phyloP scores from a whole-genome alignment of 2,797 vertebrate species.

The Telmatherina bonti region DNA sequence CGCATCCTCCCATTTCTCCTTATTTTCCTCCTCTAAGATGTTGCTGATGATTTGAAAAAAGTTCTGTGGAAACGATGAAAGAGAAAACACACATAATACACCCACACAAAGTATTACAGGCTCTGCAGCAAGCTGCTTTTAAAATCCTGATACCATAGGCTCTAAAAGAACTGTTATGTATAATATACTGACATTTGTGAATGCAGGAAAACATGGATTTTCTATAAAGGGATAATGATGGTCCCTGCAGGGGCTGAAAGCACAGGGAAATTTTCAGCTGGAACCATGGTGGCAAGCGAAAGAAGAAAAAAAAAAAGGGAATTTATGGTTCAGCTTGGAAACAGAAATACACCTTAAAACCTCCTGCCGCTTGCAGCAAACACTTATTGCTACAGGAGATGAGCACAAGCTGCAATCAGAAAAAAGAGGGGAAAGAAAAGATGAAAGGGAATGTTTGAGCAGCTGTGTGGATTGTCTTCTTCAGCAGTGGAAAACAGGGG shows the following conservation, averaged over 20 bases:
- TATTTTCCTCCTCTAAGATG: slow-evolving; percentile 98
- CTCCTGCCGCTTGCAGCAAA: slow-evolving; percentile 63
- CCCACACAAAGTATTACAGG: slow-evolving; percentile 59
- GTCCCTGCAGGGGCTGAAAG: slow-evolving; percentile 42
- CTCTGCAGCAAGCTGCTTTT: slow-evolving; percentile 56
- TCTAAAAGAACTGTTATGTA: slow-evolving; percentile 35
- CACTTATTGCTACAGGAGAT: slow-evolving; percentile 58
- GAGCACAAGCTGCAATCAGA: slow-evolving; percentile 67
- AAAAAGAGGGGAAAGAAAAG: slow-evolving; percentile 31
- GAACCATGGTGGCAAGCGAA: slow-evolving; percentile 40
- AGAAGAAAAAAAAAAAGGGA: slow-evolving; percentile 49
- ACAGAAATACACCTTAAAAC: slow-evolving; percentile 66
- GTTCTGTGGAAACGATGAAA: slow-evolving; percentile 86
- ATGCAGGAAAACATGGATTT: slow-evolving; percentile 31
- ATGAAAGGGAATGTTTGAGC: slow-evolving; percentile 77
- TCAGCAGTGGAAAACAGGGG: slow-evolving; percentile 44
- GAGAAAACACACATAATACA: slow-evolving; percentile 57
- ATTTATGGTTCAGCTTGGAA: slow-evolving; percentile 45
- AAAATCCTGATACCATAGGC: slow-evolving; percentile 46
- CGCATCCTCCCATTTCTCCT: slow-evolving; percentile 98
- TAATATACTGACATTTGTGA: slow-evolving; percentile 49
- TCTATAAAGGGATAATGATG: slow-evolving; percentile 45
- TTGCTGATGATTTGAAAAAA: slow-evolving; percentile 99
- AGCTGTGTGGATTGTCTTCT: slow-evolving; percentile 74
- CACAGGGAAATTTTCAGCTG: slow-evolving; percentile 44